Conservation (phyloP, 2,888 invertebrate genomes). For the Hyles lineata region DNA sequence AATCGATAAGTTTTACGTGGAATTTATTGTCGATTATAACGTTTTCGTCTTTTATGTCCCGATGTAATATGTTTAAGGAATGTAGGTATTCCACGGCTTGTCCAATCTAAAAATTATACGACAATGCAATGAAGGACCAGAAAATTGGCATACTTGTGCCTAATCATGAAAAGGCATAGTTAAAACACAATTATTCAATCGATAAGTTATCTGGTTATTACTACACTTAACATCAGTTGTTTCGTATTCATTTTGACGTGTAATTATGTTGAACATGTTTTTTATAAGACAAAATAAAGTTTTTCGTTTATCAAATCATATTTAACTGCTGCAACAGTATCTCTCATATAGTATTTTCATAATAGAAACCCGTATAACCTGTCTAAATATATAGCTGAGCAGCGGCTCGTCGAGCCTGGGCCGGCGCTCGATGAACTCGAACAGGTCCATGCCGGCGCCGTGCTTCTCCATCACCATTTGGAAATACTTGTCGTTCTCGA, state of each 20-base stretch:
- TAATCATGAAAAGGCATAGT: too few relatives aligned
- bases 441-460: constrained; percentile 90
- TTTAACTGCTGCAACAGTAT: too few relatives aligned
- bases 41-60: constrained; percentile 92
- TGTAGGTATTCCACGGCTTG: constrained; percentile 89
- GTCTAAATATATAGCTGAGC: constrained; percentile 89
- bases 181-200: too few relatives aligned
- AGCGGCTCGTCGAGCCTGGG: constrained; percentile 88
- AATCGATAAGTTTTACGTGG: constrained; percentile 90
- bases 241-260: too few relatives aligned
- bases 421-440: constrained; percentile 90
- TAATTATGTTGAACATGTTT: too few relatives aligned
- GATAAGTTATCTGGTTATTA: too few relatives aligned
- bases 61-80: constrained; percentile 87
- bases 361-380: constrained; percentile 69
- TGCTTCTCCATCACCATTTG: constrained; percentile 92
- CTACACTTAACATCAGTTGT: too few relatives aligned
- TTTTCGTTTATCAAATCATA: too few relatives aligned
- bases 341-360: too few relatives aligned
- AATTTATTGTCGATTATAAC: constrained; percentile 89
- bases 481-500: constrained; percentile 88
- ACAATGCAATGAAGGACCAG: too few relatives aligned
- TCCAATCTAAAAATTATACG: constrained; percentile 81
- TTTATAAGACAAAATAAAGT: too few relatives aligned
- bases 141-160: too few relatives aligned